Base-by-base conservation (phyloP, 2,797 vertebrate genomes). In the Prionace glauca region DNA sequence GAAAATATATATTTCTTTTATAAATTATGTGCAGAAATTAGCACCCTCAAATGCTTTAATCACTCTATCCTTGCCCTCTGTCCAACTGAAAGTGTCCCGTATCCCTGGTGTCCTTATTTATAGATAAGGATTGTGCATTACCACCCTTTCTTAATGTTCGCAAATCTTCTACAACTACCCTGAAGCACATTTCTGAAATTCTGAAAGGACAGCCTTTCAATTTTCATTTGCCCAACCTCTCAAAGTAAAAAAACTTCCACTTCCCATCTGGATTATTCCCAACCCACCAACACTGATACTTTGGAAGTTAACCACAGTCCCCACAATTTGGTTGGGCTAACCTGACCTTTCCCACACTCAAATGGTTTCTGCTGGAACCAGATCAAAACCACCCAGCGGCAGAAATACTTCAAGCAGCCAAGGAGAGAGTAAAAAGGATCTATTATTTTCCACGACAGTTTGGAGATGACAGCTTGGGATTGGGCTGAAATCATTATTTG, bases 271-370 rank as follows among this genome's bases (percentile, higher is more conserved):
- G 29, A 74, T 72, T 94, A 74, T 22, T 72, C 69, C 67, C 92
- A 72, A 45, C 22, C 36, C n/a, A 26, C 24, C 93, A 14, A 50
- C 69, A 29, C 1, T 36, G 60, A 60, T 14, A 29, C 88, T 62
- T 62, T 91, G 26, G 60, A 91, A 91, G 18, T 18, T 60, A 62
- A 72, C 14, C 60, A 32, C 69, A 74, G 45, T 95, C 26, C 45
- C 41, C 10, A 71, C 65, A 71, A 45, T 71, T 36, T 36, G 45
- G 50, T 60, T 56, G 24, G 62, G 60, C 11, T 32, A 32, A 77
- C 1, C 36, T 56, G 93, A 50, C 67, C 93, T 94, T 94, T 94
- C 93, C 93, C 93, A 94, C 65, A 94, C 69, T 36, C 88, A 71
- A 93, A 26, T 56, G 24, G 10, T 56, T 69, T 56, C 72, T 29